Evolutionary conservation across 2,888 invertebrate species (phyloP), one percentile per base, ranked within the genome.

Genomic region (Laspeyria flexula): DNA sequence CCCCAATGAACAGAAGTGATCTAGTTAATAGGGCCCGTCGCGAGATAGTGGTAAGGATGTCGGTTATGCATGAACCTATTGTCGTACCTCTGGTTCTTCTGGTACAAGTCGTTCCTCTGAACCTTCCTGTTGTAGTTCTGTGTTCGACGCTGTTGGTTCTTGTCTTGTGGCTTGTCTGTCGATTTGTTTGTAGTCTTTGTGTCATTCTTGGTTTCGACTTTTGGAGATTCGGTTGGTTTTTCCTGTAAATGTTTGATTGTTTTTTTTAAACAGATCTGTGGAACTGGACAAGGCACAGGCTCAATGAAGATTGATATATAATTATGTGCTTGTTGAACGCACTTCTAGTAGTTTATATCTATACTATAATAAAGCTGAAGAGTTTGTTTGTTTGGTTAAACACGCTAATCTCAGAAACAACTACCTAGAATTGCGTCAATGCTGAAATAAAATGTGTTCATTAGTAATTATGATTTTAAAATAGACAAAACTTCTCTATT

Each of bases 11-110:
- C 38, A 48, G 43, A 43, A 41, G 34, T 27, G 35, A 34, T 31
- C 75, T 88, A 92, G 64, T 92, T 92, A 16, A 92, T 92, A 29
- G 92, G 89, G n/a, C 92, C 91, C 0, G 92, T 90, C 7, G 92
- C 90, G 40, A 92, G 64, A 50, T 92, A 93, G 55, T 86, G 85
- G 48, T 90, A 92, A 1, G 91, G 91, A 38, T 87, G 87, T 45
- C 92, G 61, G 50, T 80, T 86, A 1, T 85, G 86, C 75, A 87
- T 86, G 39, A 92, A 90, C 35, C 91, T 60, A 7, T 70, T 79
- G 44, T 91, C 91, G 48, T 90, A 91, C 85, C 91, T 86, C 55
- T 87, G 87, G 54, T 88, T 89, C 38, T 88, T 85, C 47, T 80
- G 81, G 55, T 87, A 91, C 78, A 87, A 88, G 35, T 90, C 89